These are phyloP conservation scores for Eira barbara DNA, from an alignment of 2,113 vertebrate genomes.

Conservation along the genomic window DNA sequence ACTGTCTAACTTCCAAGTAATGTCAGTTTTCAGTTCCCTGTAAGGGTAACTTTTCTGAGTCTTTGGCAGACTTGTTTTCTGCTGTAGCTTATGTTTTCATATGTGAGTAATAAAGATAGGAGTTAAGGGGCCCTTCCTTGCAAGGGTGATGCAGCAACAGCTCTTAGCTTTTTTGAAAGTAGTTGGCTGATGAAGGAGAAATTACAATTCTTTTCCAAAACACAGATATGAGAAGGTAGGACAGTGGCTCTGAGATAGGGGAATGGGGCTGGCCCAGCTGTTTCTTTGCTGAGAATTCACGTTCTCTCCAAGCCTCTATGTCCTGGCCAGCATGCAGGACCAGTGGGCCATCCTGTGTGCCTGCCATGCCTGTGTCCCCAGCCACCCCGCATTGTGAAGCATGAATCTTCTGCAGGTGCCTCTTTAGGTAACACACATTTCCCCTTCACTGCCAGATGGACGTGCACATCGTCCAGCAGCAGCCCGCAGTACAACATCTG, in stretches of 20 bases:
- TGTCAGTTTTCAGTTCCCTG: not conserved
- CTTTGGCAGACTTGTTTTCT: not conserved
- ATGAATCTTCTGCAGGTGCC: fast-evolving
- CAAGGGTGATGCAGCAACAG: not conserved
- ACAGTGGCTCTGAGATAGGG: not conserved
- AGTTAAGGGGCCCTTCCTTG: not conserved
- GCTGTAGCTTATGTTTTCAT: not conserved
- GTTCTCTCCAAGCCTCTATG: not conserved
- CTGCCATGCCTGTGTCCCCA: not conserved
- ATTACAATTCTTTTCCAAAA: not conserved
- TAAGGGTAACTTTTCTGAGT: not conserved
- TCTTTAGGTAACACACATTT: not conserved
- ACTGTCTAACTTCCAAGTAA: not conserved
- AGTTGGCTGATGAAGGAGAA: not conserved
- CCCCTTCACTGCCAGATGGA: slow-evolving; percentile 79
- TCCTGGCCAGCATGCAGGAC: not conserved
- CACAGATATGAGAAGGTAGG: not conserved
- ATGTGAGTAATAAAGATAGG: not conserved
- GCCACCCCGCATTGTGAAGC: fast-evolving
- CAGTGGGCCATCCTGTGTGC: not conserved
- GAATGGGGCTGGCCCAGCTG: not conserved
- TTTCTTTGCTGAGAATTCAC: not conserved
- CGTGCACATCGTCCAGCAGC: slow-evolving; percentile 90
- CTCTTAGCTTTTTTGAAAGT: not conserved
- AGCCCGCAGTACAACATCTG: slow-evolving; percentile 99